phyloP scores from a whole-genome alignment of 2,888 invertebrate genomes.

The Bedellia somnulentella region DNA sequence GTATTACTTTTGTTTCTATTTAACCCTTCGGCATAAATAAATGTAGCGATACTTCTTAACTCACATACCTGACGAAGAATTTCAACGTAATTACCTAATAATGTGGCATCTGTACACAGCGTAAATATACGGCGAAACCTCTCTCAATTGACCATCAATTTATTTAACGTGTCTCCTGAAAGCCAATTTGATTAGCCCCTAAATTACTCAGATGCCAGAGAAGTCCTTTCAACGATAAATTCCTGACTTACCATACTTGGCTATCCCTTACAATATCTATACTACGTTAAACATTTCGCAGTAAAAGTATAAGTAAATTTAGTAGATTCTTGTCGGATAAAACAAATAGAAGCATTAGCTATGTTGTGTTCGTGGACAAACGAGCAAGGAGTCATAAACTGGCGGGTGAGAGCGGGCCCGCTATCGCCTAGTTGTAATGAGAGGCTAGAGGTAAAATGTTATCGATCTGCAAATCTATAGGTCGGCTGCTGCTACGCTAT shows the following conservation, averaged over 20 bases:
- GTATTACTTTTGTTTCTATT: too few relatives aligned
- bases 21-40: too few relatives aligned
- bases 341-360: conserved; percentile 20
- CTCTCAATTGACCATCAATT: conserved; percentile 8
- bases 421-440: conserved; percentile 23
- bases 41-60: too few relatives aligned
- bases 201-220: conserved; percentile 7
- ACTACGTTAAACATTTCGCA: conserved; percentile 13
- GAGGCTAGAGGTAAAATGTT: conserved; percentile 35
- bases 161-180: conserved; percentile 18
- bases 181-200: conserved; percentile 13
- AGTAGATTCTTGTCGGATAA: conserved; percentile 13
- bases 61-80: too few relatives aligned
- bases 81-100: too few relatives aligned
- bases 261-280: conserved; percentile 16
- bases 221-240: conserved; percentile 14
- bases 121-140: too few relatives aligned
- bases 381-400: conserved; percentile 14
- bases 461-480: conserved; percentile 28
- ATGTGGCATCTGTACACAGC: too few relatives aligned
- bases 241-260: conserved; percentile 18
- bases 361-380: conserved; percentile 17
- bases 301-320: conserved; percentile 7
- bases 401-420: too few relatives aligned
- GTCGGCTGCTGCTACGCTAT: conserved; percentile 30